A percentile compares a stretch with the other conserved stretches of the same genome.
Conservation (phyloP, 2,888 invertebrate genomes). For the Pilophorus perplexus region DNA sequence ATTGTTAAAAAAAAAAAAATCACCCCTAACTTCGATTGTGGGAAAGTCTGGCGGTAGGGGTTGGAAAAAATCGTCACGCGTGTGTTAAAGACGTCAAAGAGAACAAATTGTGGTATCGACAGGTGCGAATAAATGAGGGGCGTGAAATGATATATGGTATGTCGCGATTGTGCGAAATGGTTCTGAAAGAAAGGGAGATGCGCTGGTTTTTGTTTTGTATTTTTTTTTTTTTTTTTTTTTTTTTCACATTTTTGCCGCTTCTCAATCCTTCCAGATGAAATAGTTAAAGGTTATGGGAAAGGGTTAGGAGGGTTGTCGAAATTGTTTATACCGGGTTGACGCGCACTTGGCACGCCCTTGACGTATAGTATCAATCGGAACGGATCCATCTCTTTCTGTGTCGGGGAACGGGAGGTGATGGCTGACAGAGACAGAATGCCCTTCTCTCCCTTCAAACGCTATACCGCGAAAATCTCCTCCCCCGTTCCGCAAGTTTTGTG, state of each 20-base stretch:
- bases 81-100: not conserved
- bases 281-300: not conserved
- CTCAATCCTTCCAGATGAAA: not conserved
- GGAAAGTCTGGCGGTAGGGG: too few relatives aligned
- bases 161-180: not conserved
- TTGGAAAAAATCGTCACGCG: too few relatives aligned
- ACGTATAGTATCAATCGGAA: conserved; percentile 2
- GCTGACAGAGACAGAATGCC: conserved; percentile 16
- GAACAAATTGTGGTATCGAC: not conserved
- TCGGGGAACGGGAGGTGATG: not conserved
- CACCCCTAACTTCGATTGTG: too few relatives aligned
- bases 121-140: not conserved
- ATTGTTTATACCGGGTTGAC: not conserved
- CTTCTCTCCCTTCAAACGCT: not conserved
- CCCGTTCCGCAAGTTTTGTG: not conserved
- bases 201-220: not conserved
- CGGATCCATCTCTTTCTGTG: not conserved
- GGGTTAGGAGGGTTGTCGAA: not conserved
- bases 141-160: not conserved
- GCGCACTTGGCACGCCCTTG: not conserved
- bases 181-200: not conserved
- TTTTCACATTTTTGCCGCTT: not conserved
- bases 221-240: not conserved
- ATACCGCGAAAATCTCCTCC: not conserved
- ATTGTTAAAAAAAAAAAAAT: too few relatives aligned